phyloP scores from a whole-genome alignment of 2,797 vertebrate genomes.

The Poeciliopsis infans region DNA sequence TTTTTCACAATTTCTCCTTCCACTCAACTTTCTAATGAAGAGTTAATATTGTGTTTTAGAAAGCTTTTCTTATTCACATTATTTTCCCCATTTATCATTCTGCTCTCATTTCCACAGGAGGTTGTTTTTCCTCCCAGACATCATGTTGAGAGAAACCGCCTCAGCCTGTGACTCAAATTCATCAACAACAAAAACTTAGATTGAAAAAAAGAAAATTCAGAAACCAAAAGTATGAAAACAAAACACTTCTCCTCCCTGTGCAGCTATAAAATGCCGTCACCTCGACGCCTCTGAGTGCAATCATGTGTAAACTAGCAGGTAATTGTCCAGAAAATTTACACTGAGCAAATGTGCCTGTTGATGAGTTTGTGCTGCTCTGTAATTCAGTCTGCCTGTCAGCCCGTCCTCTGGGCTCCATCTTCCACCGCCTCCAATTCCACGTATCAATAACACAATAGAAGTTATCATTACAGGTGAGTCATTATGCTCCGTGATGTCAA shows the following conservation, averaged over 20 bases:
- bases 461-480: neutral
- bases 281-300: neutral
- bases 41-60: neutral
- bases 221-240: neutral
- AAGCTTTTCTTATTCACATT: neutral
- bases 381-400: neutral
- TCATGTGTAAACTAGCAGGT: constrained; percentile 6
- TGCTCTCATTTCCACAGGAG: neutral
- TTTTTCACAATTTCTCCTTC: neutral
- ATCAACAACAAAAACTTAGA: neutral
- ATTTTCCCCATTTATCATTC: neutral
- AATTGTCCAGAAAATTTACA: constrained; percentile 11
- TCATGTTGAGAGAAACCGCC: neutral
- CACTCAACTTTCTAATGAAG: neutral
- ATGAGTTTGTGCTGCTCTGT: neutral
- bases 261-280: constrained; percentile 2
- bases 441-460: constrained; percentile 3
- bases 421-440: neutral
- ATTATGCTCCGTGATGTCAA: neutral
- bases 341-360: constrained; percentile 11
- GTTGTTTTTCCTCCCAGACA: neutral
- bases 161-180: neutral
- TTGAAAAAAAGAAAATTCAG: neutral
- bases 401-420: neutral
- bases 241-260: neutral